Conservation (phyloP, 2,888 invertebrate species). For the Chironomus riparius region DNA sequence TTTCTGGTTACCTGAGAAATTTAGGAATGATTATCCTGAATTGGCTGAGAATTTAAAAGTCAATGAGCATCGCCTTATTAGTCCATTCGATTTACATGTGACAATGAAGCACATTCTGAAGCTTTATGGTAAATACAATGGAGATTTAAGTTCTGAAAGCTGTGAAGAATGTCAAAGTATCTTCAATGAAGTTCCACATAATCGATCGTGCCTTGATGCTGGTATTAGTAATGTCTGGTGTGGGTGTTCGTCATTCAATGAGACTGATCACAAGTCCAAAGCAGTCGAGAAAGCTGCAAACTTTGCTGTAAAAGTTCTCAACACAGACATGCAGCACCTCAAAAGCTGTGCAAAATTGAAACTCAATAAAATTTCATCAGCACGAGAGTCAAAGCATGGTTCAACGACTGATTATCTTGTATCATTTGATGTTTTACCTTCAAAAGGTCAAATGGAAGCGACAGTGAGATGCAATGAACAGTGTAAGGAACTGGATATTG, state of each 20-base stretch:
- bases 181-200: conserved; percentile 48
- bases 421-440: background rate
- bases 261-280: background rate
- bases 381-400: background rate
- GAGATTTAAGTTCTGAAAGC: conserved; percentile 40
- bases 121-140: conserved; percentile 42
- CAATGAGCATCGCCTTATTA: conserved; percentile 59
- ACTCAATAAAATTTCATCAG: background rate
- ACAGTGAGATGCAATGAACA: background rate
- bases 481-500: background rate
- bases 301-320: background rate
- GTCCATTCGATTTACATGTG: conserved; percentile 66
- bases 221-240: conserved; percentile 67
- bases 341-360: conserved; percentile 1
- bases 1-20: conserved; percentile 55
- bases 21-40: conserved; percentile 47
- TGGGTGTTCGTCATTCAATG: conserved; percentile 54
- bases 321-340: background rate
- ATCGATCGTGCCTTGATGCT: conserved; percentile 59
- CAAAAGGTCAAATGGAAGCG: conserved; percentile 5
- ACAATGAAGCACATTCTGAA: conserved; percentile 56
- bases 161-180: conserved; percentile 59
- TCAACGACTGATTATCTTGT: background rate
- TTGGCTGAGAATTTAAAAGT: conserved; percentile 48
- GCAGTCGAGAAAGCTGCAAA: background rate